Evolutionary conservation across 2,113 vertebrate species (phyloP).

Genomic region (Zapus hudsonius): DNA sequence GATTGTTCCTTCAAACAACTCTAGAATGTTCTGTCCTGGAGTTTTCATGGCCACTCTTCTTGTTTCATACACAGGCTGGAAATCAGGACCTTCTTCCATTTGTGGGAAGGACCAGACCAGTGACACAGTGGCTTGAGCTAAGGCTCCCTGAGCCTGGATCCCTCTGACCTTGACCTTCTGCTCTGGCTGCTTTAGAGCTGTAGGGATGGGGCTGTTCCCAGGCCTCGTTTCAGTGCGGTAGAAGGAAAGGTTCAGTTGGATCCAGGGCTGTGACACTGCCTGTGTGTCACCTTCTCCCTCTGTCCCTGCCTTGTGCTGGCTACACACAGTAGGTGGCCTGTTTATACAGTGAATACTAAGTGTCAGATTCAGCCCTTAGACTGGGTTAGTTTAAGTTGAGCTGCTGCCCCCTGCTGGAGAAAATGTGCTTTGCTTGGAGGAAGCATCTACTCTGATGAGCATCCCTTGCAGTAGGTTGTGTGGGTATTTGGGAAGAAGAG

Average conservation of each 20-base stretch:
- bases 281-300: not conserved
- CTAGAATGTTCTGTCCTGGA: not conserved
- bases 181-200: not conserved
- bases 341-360: not conserved
- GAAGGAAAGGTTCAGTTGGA: not conserved
- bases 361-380: not conserved
- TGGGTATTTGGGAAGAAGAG: too few relatives aligned
- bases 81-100: not conserved
- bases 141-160: not conserved
- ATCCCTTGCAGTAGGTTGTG: too few relatives aligned
- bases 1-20: not conserved
- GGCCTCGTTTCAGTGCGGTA: not conserved
- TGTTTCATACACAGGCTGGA: not conserved
- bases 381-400: not conserved
- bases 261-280: not conserved
- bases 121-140: not conserved
- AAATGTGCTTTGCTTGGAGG: not conserved
- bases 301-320: too few relatives aligned
- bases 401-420: slow-evolving; percentile 52
- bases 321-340: not conserved
- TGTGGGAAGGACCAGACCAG: not conserved
- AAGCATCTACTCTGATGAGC: not conserved
- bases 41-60: not conserved
- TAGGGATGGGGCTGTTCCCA: not conserved
- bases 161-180: not conserved